A percentile compares a stretch with the other conserved stretches of the same genome.
Evolutionary conservation across 1,140 invertebrate genomes (phyloP).

Genomic region (Brachionus calyciflorus): DNA sequence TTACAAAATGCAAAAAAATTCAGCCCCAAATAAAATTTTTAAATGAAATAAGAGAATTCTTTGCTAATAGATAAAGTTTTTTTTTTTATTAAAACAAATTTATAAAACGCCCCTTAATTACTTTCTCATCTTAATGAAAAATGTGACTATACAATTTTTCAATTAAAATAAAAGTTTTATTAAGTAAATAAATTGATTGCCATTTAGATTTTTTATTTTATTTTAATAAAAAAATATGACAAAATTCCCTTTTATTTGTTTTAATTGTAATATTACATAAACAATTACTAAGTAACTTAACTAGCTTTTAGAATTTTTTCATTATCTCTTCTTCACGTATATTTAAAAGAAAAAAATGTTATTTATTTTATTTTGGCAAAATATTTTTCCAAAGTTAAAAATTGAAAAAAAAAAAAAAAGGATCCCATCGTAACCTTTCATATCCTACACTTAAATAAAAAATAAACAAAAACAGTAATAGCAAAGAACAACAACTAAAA

Average conservation of each 20-base stretch:
- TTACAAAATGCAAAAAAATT: conserved; percentile 18
- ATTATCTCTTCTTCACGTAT: no score
- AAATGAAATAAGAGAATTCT: not conserved
- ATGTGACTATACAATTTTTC: not conserved
- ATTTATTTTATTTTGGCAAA: not conserved
- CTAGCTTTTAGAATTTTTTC: no score
- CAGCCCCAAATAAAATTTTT: conserved; percentile 36
- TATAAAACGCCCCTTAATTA: no score
- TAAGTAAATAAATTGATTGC: conserved; percentile 30
- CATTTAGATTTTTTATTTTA: conserved; percentile 3
- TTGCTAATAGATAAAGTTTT: conserved; percentile 23
- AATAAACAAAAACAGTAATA: no score
- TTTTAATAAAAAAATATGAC: not conserved
- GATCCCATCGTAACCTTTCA: conserved; percentile 4
- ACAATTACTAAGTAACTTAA: no score
- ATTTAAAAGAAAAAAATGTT: not conserved
- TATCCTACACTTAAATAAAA: not conserved
- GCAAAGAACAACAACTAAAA: no score
- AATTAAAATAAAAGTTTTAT: not conserved
- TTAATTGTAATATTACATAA: conserved; percentile 24
- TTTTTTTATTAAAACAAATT: no score
- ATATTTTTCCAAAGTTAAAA: not conserved
- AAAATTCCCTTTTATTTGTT: conserved; percentile 16
- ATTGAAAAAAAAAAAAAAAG: not conserved
- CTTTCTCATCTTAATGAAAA: no score